A percentile compares a stretch with the other conserved stretches of the same genome.
Conservation (phyloP, 2,113 vertebrate genomes). For the Pedetes capensis region DNA sequence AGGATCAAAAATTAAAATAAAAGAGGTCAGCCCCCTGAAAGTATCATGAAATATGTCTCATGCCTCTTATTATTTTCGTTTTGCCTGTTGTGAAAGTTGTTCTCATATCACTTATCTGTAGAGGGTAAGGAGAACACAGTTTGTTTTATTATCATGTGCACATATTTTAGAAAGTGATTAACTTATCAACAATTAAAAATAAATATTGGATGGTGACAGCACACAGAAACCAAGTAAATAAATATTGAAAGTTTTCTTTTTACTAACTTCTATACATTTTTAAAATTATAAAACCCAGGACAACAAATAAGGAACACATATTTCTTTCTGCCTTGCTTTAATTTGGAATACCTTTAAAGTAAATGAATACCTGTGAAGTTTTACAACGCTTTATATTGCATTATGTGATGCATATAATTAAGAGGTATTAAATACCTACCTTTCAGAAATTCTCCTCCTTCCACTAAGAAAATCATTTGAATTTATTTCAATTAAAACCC, state of each 20-base stretch:
- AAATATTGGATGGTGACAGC: neutral
- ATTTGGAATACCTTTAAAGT: neutral
- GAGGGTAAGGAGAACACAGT: neutral
- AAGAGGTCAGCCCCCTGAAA: neutral
- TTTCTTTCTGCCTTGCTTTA: neutral
- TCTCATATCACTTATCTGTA: neutral
- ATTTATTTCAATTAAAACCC: constrained; percentile 27
- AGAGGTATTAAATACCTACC: neutral
- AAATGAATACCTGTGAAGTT: neutral
- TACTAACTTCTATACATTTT: neutral
- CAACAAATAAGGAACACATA: neutral
- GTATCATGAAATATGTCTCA: neutral
- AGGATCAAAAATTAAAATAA: neutral
- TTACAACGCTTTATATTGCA: neutral
- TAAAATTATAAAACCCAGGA: neutral
- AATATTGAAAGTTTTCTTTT: neutral
- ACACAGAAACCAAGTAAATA: neutral
- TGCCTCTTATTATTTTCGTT: neutral
- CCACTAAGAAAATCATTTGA: neutral
- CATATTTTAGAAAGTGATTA: neutral
- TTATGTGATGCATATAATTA: constrained; percentile 23
- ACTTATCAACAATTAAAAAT: neutral
- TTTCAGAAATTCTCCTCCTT: neutral
- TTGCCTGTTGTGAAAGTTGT: neutral
- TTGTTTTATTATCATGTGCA: neutral